Evolutionary conservation across 2,797 vertebrate species (phyloP).

Genomic region (Podarcis siculus): DNA sequence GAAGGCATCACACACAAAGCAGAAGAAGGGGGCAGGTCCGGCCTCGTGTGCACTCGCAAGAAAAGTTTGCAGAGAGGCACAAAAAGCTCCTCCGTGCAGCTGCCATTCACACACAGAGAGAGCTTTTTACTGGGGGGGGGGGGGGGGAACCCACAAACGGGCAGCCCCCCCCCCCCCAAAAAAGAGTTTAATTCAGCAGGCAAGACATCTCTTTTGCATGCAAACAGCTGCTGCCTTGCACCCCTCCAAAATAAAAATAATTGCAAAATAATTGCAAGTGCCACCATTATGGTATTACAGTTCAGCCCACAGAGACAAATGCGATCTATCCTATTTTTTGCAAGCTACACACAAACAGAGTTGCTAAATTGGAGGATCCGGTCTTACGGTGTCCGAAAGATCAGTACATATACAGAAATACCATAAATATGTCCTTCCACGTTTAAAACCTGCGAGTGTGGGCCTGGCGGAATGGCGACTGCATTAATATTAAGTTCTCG

Average conservation of each 20-base stretch:
- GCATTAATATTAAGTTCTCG: no score
- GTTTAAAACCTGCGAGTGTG: background rate
- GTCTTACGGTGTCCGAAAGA: background rate
- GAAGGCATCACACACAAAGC: constrained; percentile 11
- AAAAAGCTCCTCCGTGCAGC: background rate
- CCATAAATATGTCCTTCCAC: background rate
- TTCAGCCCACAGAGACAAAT: no score
- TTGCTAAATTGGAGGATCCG: background rate
- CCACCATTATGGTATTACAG: no score
- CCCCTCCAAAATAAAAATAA: background rate
- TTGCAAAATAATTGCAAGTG: background rate
- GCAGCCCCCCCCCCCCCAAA: background rate
- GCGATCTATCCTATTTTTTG: no score
- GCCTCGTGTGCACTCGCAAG: background rate
- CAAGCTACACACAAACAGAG: background rate
- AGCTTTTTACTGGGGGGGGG: background rate
- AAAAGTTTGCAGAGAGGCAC: constrained; percentile 8
- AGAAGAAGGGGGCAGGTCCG: background rate
- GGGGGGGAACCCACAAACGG: background rate
- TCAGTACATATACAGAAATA: no score
- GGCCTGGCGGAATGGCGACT: no score
- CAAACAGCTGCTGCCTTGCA: background rate
- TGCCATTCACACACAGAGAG: background rate
- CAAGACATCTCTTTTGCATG: background rate
- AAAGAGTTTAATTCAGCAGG: background rate